Base-by-base conservation (phyloP, 2,888 invertebrate species). In the Pseudoips prasinana region DNA sequence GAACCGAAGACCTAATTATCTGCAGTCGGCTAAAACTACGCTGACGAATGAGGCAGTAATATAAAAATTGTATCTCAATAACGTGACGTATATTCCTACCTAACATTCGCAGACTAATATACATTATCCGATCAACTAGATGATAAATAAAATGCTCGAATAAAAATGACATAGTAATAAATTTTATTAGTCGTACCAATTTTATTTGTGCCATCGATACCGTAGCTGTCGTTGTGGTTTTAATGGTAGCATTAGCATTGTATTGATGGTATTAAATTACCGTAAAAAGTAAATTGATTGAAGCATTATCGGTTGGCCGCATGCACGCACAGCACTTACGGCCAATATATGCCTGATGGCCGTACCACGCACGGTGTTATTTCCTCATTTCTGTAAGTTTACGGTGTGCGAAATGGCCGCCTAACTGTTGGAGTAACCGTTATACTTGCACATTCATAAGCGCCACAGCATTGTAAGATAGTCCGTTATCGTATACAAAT, bases 371-470 rank as follows among this genome's bases (percentile, higher is more conserved):
- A 10, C 57, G 49, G 51, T 52, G 58, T 64, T 66, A 71, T 71
- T 81, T 78, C 71, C 78, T 73, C 67, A 72, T 75, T 70, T 70
- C 63, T 68, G 68, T 52, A 56, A 64, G 58, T 58, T 41, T 68
- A 62, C 64, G 58, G 64, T 57, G 55, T 49, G 44, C 42, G 42
- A 57, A 63, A 63, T 58, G 46, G 58, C 61, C 56, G 46, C 41
- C 47, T 71, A 63, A 73, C 75, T 67, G 77, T 76, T 59, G 47
- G 46, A 30, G 45, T 42, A 50, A 63, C 78, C 73, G 76, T 73
- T 74, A 69, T 43, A 43, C 54, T 47, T 52, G 55, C 39, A 52
- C 44, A 58, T 57, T 51, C 46, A 54, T 58, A 49, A 26, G 23
- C 40, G 23, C 36, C 25, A 30, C 29, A 14, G 38, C 32, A 29